A percentile compares a stretch with the other conserved stretches of the same genome.
phyloP scores from a whole-genome alignment of 2,888 invertebrate genomes.

The Drosophila nr. perissopoda region DNA sequence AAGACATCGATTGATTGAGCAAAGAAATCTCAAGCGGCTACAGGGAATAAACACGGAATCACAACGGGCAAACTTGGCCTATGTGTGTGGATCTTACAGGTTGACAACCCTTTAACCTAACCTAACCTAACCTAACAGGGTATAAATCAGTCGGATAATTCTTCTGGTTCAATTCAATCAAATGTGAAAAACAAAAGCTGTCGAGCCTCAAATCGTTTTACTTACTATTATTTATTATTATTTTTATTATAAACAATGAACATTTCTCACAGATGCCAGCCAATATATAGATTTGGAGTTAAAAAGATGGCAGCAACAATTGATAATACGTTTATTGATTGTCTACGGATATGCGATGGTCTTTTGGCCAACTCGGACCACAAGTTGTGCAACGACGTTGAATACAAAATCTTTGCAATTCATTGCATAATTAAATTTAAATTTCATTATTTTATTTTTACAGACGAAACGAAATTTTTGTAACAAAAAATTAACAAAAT shows the following conservation, averaged over 20 bases:
- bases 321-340: constrained; percentile 20
- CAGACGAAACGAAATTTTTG: constrained; percentile 4
- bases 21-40: no score
- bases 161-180: background rate
- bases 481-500: background rate
- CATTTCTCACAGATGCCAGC: constrained; percentile 2
- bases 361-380: constrained; percentile 20
- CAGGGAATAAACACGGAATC: no score
- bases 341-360: constrained; percentile 18
- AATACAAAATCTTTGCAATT: constrained; percentile 29
- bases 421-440: constrained; percentile 28
- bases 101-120: background rate
- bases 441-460: background rate
- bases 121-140: background rate
- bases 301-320: constrained; percentile 5
- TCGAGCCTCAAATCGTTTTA: background rate
- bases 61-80: no score
- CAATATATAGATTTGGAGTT: constrained; percentile 1
- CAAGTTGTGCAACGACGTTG: constrained; percentile 5
- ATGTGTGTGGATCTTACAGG: no score
- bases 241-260: constrained; percentile 10
- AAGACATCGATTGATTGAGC: background rate
- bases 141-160: background rate
- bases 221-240: background rate
- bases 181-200: background rate